Base-by-base conservation (phyloP, 2,888 invertebrate species). In the Masnerella sp. region DNA sequence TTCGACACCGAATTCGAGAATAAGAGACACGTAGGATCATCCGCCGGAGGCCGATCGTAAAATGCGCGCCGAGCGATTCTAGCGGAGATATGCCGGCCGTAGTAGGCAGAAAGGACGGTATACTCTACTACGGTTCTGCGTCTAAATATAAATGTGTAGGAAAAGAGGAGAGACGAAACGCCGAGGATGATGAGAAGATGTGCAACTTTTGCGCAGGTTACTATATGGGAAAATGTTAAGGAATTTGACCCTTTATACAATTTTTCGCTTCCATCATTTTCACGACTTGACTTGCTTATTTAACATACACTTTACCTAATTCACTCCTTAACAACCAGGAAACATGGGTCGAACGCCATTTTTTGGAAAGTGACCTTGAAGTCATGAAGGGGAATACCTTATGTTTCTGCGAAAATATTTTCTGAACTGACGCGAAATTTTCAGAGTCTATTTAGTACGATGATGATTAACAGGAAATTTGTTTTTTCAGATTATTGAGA, bases 21-120 rank as follows among this genome's bases (percentile, higher is more conserved):
- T 82, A 80, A 82, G 74, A 83, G 84, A 86, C 83, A 84, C 84
- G 83, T 83, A 83, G 84, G 83, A 84, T 86, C 83, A 86, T 86
- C 85, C 84, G n/a, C 84, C 82, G 76, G 80, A 78, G 82, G 83
- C 82, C 82, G 83, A 82, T 86, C 86, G 84, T 87, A 86, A 87
- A 85, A 80, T 79, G 80, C 80, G 77, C 78, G 78, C 80, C 81
- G 84, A 83, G 84, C 82, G 85, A 86, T 85, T 83, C 81, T 81
- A 84, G 81, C 81, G 78, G 81, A 83, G 82, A 84, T 85, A 84
- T 79, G 72, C 75, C 61, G 64, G 22, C 28, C 22, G 14, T 47
- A 38, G 30, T 38, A 51, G 68, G 47, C 61, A 59, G 70, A 45
- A 43, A 45, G 67, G 69, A 75, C 75, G 75, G 75, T 77, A 74